Evolutionary conservation across 2,113 vertebrate species (phyloP).

Genomic region (Romanogobio albipinnatus): DNA sequence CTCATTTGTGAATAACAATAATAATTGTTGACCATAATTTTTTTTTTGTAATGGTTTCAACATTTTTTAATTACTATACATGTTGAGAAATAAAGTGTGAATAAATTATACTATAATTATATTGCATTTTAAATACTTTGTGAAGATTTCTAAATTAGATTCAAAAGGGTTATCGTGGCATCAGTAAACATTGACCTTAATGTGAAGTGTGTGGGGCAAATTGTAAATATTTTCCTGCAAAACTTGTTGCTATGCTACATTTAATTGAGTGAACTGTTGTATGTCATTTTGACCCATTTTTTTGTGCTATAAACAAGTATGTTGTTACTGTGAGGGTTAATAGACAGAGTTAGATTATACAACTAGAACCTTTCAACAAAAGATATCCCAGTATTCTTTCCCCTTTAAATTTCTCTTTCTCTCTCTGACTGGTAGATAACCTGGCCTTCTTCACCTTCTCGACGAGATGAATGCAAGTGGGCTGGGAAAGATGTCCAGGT

Average conservation of each 20-base stretch:
- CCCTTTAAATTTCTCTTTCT: conserved; percentile 14
- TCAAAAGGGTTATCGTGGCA: neutral
- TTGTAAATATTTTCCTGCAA: neutral
- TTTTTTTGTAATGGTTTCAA: too few species aligned
- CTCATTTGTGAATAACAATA: neutral
- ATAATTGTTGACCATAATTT: too few species aligned
- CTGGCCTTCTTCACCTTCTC: conserved; percentile 89
- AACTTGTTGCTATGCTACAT: neutral
- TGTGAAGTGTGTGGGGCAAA: neutral
- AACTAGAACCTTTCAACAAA: neutral
- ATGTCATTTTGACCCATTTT: neutral
- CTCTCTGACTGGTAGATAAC: conserved; percentile 80
- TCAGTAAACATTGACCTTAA: neutral
- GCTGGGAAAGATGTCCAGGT: conserved; percentile 95
- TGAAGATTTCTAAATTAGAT: too few species aligned
- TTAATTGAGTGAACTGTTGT: neutral
- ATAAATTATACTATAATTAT: neutral
- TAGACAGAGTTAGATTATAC: neutral
- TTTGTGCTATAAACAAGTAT: neutral
- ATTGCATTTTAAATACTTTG: neutral
- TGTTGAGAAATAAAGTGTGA: neutral
- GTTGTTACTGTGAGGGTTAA: neutral
- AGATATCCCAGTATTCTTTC: neutral
- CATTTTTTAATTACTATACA: neutral
- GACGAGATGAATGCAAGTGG: conserved; percentile 97